phyloP scores from a whole-genome alignment of 2,888 invertebrate genomes.

The Conus canariensis region DNA sequence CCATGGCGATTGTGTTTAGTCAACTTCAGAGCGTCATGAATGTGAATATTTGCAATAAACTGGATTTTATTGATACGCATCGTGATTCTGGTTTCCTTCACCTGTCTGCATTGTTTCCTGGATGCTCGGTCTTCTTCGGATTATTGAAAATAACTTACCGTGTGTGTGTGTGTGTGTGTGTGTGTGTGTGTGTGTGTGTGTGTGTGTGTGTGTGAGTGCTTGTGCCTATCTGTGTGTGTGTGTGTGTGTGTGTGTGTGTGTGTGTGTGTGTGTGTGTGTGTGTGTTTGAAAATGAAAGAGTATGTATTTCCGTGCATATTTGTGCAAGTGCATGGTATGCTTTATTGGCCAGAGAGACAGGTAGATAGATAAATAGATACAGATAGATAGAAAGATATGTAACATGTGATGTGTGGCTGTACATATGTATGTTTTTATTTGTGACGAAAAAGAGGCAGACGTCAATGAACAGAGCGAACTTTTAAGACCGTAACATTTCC shows the following conservation, averaged over 20 bases:
- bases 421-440: background rate
- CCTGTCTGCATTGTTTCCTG: background rate
- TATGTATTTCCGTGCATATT: background rate
- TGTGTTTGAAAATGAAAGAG: background rate
- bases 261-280: slow-evolving; percentile 8
- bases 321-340: background rate
- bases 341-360: too few species aligned
- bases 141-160: background rate
- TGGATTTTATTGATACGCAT: background rate
- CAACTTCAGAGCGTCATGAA: background rate
- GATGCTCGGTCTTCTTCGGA: background rate
- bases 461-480: background rate
- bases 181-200: slow-evolving; percentile 10
- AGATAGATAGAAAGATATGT: too few species aligned
- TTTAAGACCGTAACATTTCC: too few species aligned
- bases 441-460: background rate
- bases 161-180: slow-evolving; percentile 16
- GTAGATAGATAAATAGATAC: too few species aligned
- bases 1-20: background rate
- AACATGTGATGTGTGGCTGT: background rate
- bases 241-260: background rate
- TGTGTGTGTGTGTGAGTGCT: slow-evolving; percentile 15
- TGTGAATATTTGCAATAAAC: slow-evolving; percentile 22
- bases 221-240: background rate
- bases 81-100: background rate